A percentile compares a stretch with the other conserved stretches of the same genome.
Evolutionary conservation across 2,797 vertebrate genomes (phyloP).

Genomic region (Coregonus ussuriensis): DNA sequence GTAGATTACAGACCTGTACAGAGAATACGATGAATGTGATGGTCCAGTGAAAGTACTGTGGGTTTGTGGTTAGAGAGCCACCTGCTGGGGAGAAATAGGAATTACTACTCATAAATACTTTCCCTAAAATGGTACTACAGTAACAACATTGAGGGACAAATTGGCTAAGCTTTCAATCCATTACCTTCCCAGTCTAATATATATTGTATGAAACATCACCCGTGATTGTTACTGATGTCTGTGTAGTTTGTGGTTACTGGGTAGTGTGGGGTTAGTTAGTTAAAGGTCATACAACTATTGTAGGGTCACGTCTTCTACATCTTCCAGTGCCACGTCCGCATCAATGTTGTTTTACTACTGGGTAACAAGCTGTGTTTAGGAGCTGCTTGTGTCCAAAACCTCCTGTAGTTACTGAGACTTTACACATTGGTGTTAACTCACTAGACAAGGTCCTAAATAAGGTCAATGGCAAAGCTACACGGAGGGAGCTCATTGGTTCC

Average conservation of each 20-base stretch:
- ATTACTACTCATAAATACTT: slow-evolving; percentile 29
- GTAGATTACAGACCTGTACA: too few relatives aligned
- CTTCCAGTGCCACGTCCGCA: slow-evolving; percentile 32
- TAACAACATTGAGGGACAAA: background rate
- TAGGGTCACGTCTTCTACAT: slow-evolving; percentile 40
- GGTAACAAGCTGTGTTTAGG: slow-evolving; percentile 55
- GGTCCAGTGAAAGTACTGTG: background rate
- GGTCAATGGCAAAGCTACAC: slow-evolving; percentile 30
- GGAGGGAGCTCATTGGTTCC: slow-evolving; percentile 2
- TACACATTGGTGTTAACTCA: background rate
- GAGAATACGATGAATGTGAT: too few relatives aligned
- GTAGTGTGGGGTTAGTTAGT: slow-evolving; percentile 7
- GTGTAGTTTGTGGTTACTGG: background rate
- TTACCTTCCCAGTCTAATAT: too few relatives aligned
- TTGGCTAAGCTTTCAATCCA: background rate
- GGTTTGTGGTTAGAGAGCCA: slow-evolving; percentile 57
- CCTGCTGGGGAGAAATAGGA: slow-evolving; percentile 56
- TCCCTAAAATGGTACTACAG: background rate
- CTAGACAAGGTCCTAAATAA: slow-evolving; percentile 18
- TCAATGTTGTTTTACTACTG: slow-evolving; percentile 55
- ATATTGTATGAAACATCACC: background rate
- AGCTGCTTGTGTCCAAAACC: slow-evolving; percentile 34
- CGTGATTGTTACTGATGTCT: background rate
- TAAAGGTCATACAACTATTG: slow-evolving; percentile 36
- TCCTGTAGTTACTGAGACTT: slow-evolving; percentile 36